Conservation (phyloP, 2,888 invertebrate species). For the Drosophila dives region DNA sequence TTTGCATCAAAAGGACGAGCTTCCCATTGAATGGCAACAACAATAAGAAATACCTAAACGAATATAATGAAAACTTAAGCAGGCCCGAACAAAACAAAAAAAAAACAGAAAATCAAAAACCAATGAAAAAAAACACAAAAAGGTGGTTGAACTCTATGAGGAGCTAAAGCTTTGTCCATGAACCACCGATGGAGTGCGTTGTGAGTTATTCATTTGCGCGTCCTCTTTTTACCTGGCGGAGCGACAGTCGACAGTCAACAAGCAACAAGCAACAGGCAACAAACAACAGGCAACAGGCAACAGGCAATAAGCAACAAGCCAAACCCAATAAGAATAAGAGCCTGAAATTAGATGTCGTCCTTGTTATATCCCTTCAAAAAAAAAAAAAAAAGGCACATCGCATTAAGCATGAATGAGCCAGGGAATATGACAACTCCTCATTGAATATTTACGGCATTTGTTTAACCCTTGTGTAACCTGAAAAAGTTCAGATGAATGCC, state of each 20-base stretch:
- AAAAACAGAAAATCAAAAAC: too few relatives aligned
- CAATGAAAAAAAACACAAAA: slow-evolving; percentile 23
- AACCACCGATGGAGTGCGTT: slow-evolving; percentile 25
- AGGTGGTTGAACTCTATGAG: slow-evolving; percentile 70
- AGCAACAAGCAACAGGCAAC: background rate
- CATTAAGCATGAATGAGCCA: background rate
- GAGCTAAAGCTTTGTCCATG: slow-evolving; percentile 53
- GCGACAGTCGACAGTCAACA: slow-evolving; percentile 1
- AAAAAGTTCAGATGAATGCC: background rate
- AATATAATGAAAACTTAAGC: slow-evolving; percentile 23
- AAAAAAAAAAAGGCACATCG: slow-evolving; percentile 4
- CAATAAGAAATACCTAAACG: slow-evolving; percentile 38
- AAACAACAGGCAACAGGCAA: background rate
- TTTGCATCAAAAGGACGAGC: slow-evolving; percentile 68
- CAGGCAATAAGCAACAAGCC: background rate
- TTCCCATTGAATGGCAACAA: slow-evolving; percentile 41
- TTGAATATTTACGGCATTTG: background rate
- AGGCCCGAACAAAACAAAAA: slow-evolving; percentile 13
- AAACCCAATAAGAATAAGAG: slow-evolving; percentile 41
- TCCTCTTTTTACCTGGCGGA: slow-evolving; percentile 22
- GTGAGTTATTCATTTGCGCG: slow-evolving; percentile 44
- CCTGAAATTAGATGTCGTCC: slow-evolving; percentile 33
- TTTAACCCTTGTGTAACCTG: background rate
- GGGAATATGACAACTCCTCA: background rate
- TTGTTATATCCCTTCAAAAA: slow-evolving; percentile 29